phyloP scores from a whole-genome alignment of 2,113 vertebrate species.

The Myotis yumanensis region DNA sequence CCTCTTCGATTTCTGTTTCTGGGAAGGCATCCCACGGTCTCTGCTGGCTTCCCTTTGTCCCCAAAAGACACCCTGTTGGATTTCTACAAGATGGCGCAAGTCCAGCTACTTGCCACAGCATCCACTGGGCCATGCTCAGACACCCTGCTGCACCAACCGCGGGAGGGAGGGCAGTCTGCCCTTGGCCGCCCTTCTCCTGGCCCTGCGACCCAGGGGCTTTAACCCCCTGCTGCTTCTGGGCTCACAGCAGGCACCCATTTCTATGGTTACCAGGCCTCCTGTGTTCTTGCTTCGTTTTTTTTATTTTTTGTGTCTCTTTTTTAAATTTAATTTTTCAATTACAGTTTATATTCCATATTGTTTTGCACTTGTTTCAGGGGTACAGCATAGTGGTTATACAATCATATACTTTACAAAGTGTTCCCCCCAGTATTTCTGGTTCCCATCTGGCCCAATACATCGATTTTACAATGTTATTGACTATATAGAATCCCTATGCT shows the following conservation, averaged over 20 bases:
- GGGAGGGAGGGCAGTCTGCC: accelerated
- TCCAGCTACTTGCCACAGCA: neutral
- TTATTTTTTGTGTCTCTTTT: neutral
- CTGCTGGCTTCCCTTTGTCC: neutral
- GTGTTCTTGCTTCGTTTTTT: neutral
- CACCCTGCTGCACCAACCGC: neutral
- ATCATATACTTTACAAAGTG: neutral
- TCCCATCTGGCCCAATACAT: neutral
- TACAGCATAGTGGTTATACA: neutral
- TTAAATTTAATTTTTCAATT: neutral
- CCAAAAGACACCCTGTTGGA: neutral
- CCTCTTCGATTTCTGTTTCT: neutral
- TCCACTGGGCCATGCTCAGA: too few species aligned
- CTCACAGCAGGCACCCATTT: neutral
- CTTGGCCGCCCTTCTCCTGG: too few species aligned
- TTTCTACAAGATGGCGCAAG: neutral
- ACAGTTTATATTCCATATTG: neutral
- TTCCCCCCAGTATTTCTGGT: neutral
- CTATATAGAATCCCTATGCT: neutral
- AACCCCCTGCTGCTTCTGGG: neutral
- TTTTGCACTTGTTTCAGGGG: neutral
- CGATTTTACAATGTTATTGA: neutral
- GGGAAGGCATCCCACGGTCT: neutral
- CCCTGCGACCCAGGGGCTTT: accelerated
- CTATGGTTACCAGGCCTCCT: neutral